Percentiles rank a stretch among this genome's conserved stretches.
phyloP scores from a whole-genome alignment of 1,140 invertebrate genomes.

The Anadara kagoshimensis region DNA sequence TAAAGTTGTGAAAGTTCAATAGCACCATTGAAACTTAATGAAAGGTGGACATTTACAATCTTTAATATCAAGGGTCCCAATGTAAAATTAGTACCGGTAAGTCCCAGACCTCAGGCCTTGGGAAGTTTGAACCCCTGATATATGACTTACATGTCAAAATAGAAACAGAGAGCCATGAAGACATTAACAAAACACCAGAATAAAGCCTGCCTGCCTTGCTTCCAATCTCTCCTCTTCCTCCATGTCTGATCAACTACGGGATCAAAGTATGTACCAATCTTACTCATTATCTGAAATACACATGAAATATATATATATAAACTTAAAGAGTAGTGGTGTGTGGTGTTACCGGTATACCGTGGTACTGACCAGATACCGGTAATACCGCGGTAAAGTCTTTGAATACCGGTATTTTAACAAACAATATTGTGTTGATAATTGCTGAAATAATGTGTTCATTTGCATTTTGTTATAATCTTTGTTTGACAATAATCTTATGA shows the following conservation, averaged over 20 bases:
- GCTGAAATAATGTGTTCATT: no score
- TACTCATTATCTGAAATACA: slow-evolving; percentile 3
- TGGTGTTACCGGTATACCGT: no score
- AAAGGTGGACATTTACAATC: neutral
- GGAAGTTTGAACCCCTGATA: neutral
- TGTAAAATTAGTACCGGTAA: neutral
- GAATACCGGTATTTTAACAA: no score
- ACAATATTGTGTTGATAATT: no score
- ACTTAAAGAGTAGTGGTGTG: no score
- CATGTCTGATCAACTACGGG: slow-evolving; percentile 23
- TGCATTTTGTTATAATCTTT: no score
- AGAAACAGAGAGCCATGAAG: slow-evolving; percentile 4
- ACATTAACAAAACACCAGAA: slow-evolving; percentile 26
- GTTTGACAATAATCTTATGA: no score
- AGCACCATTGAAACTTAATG: neutral
- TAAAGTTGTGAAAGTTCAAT: no score
- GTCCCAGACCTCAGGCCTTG: neutral
- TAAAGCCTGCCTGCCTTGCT: slow-evolving; percentile 9
- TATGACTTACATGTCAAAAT: slow-evolving; percentile 26
- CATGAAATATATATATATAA: no score
- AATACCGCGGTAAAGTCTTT: no score
- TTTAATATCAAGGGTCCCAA: neutral
- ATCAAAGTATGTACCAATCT: slow-evolving; percentile 18
- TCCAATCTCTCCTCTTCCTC: slow-evolving; percentile 22
- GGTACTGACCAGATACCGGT: no score